phyloP scores from a whole-genome alignment of 1,140 invertebrate species.

The Tribolium castaneum region DNA sequence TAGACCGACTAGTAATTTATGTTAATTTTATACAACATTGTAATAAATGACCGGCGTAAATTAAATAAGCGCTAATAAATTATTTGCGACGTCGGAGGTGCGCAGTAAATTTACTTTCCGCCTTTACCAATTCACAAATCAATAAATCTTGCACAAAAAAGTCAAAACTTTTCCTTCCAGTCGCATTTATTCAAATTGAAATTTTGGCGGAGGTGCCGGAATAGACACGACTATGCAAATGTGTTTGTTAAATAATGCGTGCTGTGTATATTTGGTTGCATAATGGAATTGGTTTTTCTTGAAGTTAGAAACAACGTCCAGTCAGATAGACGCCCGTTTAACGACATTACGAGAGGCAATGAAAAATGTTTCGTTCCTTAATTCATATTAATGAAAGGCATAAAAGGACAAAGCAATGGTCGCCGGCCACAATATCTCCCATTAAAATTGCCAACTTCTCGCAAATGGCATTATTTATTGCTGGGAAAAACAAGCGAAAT shows the following conservation, averaged over 20 bases:
- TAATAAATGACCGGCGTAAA: not conserved
- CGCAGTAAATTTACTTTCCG: not conserved
- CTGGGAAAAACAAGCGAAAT: constrained; percentile 29
- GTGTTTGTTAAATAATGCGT: too few relatives aligned
- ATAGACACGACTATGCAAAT: not conserved
- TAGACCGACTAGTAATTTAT: not conserved
- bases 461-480: constrained; percentile 27
- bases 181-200: not conserved
- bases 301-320: not conserved
- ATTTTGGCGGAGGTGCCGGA: not conserved
- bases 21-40: not conserved
- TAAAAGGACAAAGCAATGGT: constrained; percentile 24
- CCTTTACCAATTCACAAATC: not conserved
- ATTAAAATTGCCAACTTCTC: constrained; percentile 34
- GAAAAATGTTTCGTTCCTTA: constrained; percentile 23
- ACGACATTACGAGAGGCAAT: constrained; percentile 20
- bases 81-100: not conserved
- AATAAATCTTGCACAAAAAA: not conserved
- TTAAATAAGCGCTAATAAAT: not conserved
- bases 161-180: not conserved
- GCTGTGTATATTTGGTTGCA: not conserved
- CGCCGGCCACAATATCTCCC: constrained; percentile 4
- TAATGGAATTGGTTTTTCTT: not conserved
- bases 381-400: constrained; percentile 34
- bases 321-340: constrained; percentile 26